A percentile compares a stretch with the other conserved stretches of the same genome.
These are phyloP conservation scores for Caenorhabditis sulstoni DNA, from an alignment of 2,888 invertebrate species.

Conservation along the genomic window DNA sequence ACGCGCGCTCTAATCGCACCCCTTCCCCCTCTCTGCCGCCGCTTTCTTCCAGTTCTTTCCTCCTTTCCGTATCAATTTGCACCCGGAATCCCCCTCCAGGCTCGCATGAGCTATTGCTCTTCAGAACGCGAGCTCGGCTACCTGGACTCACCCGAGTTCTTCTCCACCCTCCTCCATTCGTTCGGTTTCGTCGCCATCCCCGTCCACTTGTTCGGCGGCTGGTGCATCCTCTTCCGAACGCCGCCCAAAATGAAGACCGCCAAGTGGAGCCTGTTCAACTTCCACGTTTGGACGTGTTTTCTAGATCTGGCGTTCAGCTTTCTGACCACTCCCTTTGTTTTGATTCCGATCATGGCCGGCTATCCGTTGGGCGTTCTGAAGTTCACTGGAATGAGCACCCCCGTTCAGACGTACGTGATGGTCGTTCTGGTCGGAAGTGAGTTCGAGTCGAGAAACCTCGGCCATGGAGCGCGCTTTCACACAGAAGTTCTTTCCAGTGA, in stretches of 20 bases:
- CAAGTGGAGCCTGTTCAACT: not conserved
- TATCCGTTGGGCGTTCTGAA: conserved; percentile 1
- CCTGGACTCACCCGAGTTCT: conserved; percentile 8
- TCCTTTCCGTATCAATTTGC: too few relatives aligned
- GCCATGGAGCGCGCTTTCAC: too few relatives aligned
- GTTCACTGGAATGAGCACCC: not conserved
- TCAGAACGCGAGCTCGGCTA: not conserved
- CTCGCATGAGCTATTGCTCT: not conserved
- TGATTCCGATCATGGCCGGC: not conserved
- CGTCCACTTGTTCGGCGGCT: not conserved
- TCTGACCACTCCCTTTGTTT: not conserved
- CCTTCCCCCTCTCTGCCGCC: too few relatives aligned
- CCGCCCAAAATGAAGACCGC: not conserved
- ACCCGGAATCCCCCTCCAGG: too few relatives aligned
- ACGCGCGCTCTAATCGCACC: too few relatives aligned
- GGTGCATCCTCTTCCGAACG: not conserved
- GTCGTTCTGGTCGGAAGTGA: not conserved
- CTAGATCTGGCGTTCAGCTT: not conserved
- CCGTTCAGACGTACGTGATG: not conserved
- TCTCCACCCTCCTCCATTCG: not conserved
- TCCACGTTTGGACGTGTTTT: conserved; percentile 1
- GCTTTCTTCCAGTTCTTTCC: too few relatives aligned
- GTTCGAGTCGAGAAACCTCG: not conserved
- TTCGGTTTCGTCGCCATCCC: not conserved
- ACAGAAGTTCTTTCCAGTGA: too few relatives aligned